These are phyloP conservation scores for Caloenas nicobarica DNA, from an alignment of 2,113 vertebrate species.

Conservation along the genomic window DNA sequence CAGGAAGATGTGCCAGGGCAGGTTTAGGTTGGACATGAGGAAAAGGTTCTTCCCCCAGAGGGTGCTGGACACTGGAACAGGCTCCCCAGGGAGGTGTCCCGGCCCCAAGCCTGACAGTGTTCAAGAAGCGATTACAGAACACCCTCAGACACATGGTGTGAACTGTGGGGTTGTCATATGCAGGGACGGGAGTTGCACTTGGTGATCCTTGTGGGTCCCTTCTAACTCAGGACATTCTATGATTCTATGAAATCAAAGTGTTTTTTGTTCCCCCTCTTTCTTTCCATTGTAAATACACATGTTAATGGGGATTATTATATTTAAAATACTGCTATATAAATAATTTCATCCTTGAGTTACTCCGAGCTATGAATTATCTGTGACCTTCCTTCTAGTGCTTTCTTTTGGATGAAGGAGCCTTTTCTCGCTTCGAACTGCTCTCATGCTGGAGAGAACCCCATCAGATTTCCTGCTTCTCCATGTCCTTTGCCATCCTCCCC, in stretches of 20 bases:
- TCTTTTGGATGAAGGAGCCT: not conserved
- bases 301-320: not conserved
- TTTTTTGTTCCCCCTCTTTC: not conserved
- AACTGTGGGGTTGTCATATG: too few species aligned
- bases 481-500: not conserved
- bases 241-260: not conserved
- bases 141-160: too few species aligned
- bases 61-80: too few species aligned
- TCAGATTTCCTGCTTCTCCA: not conserved
- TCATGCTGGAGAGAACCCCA: fast-evolving
- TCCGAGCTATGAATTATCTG: not conserved
- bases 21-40: too few species aligned
- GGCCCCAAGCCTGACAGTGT: too few species aligned
- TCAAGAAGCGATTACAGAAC: too few species aligned
- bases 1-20: too few species aligned
- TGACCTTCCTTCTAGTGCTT: not conserved
- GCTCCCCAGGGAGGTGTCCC: too few species aligned
- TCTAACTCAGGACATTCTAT: too few species aligned
- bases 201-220: too few species aligned
- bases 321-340: not conserved
- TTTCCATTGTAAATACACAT: not conserved
- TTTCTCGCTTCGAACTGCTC: not conserved
- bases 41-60: too few species aligned
- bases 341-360: not conserved
- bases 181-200: too few species aligned